A percentile compares a stretch with the other conserved stretches of the same genome.
Conservation (phyloP, 2,888 invertebrate species). For the Stegophylla sp. region DNA sequence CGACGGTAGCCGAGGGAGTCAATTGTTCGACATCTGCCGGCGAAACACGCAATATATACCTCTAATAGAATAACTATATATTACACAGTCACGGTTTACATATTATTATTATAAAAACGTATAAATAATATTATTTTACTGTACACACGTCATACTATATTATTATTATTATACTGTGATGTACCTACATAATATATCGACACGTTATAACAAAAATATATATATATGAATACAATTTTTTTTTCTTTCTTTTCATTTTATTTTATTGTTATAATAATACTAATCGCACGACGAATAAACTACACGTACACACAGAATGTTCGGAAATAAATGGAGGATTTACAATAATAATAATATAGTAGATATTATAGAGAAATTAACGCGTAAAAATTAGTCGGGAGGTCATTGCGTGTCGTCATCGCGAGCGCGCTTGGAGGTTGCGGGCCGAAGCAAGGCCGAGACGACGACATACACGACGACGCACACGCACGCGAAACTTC, state of each 20-base stretch:
- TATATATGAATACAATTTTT: no score
- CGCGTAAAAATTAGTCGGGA: conserved; percentile 45
- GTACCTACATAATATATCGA: no score
- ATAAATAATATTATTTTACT: no score
- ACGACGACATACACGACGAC: conserved; percentile 12
- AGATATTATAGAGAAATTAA: not conserved
- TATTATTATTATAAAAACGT: not conserved
- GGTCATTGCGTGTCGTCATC: conserved; percentile 52
- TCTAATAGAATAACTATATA: not conserved
- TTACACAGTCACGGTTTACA: not conserved
- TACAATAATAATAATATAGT: not conserved
- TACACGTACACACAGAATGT: no score
- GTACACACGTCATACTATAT: no score
- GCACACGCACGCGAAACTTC: not conserved
- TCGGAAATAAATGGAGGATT: not conserved
- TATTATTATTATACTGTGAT: no score
- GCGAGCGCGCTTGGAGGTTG: conserved; percentile 37
- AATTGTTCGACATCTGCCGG: conserved; percentile 13
- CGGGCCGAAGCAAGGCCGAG: conserved; percentile 38
- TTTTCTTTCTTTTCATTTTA: no score
- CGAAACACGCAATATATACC: not conserved
- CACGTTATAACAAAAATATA: no score
- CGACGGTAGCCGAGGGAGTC: not conserved
- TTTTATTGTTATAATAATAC: not conserved
- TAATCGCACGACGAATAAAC: no score